These are phyloP conservation scores for Selene dorsalis DNA, from an alignment of 2,797 vertebrate species.

Conservation along the genomic window DNA sequence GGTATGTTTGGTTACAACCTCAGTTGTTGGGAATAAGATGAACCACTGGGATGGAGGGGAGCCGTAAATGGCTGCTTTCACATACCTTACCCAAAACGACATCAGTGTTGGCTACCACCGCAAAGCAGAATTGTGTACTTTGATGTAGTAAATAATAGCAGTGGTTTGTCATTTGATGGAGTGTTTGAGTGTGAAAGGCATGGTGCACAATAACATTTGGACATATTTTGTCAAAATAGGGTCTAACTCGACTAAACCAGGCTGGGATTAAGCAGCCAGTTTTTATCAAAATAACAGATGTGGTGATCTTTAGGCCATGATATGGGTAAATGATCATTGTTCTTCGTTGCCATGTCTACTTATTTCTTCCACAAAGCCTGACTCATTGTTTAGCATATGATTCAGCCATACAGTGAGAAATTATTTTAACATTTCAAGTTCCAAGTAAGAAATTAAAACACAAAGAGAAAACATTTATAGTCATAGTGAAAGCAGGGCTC, in stretches of 20 bases:
- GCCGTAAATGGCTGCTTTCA: constrained; percentile 57
- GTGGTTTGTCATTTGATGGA: constrained; percentile 61
- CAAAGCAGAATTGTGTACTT: constrained; percentile 58
- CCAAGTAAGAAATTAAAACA: not conserved
- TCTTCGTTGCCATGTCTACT: not conserved
- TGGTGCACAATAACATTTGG: constrained; percentile 73
- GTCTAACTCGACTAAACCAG: constrained; percentile 31
- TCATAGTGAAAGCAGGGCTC: not conserved
- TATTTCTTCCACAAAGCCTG: constrained; percentile 15
- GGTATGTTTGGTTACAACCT: constrained; percentile 7
- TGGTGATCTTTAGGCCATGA: constrained; percentile 11
- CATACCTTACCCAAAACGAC: constrained; percentile 47
- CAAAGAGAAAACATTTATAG: not conserved
- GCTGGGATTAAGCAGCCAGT: constrained; percentile 53
- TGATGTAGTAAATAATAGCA: constrained; percentile 63
- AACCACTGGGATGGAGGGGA: constrained; percentile 19
- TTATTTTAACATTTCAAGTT: not conserved
- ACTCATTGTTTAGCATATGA: not conserved
- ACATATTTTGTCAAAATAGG: constrained; percentile 66
- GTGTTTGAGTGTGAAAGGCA: constrained; percentile 44
- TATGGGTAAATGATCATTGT: constrained; percentile 12
- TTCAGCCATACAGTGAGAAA: not conserved
- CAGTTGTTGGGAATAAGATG: constrained; percentile 20
- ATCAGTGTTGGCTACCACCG: constrained; percentile 47
- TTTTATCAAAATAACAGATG: constrained; percentile 58